A percentile compares a stretch with the other conserved stretches of the same genome.
phyloP scores from a whole-genome alignment of 2,888 invertebrate genomes.

The Allacma fusca region DNA sequence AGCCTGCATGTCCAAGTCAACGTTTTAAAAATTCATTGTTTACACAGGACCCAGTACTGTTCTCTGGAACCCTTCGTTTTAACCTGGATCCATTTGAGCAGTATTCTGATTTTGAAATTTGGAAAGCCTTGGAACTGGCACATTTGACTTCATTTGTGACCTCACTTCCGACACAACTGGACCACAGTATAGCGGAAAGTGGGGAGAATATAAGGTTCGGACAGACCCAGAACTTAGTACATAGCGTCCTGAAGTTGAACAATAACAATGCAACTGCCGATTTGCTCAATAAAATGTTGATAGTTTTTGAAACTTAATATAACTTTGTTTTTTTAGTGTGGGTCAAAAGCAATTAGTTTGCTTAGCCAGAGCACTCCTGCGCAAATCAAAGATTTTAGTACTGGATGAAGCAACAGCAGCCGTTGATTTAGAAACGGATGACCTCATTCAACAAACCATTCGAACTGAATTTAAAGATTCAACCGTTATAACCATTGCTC shows the following conservation, averaged over 20 bases:
- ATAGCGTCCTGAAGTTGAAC: no score
- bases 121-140: constrained; percentile 66
- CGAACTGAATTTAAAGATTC: constrained; percentile 83
- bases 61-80: constrained; percentile 20
- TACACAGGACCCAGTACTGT: constrained; percentile 24
- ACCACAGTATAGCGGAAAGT: constrained; percentile 64
- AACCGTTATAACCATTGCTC: constrained; percentile 91
- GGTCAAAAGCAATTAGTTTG: constrained; percentile 27
- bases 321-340: neutral
- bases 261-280: no score
- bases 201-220: constrained; percentile 63
- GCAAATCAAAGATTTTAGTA: constrained; percentile 62
- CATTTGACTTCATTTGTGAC: constrained; percentile 65
- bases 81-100: constrained; percentile 27
- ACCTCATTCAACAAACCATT: constrained; percentile 77
- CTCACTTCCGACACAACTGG: constrained; percentile 61
- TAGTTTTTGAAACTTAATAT: no score
- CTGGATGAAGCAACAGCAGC: constrained; percentile 69
- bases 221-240: neutral
- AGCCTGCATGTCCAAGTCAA: no score
- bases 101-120: constrained; percentile 10
- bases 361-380: constrained; percentile 12
- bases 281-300: no score
- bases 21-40: neutral
- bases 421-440: constrained; percentile 67